A percentile compares a stretch with the other conserved stretches of the same genome.
These are phyloP conservation scores for Pegoplata infirma DNA, from an alignment of 2,888 invertebrate genomes.

Conservation along the genomic window DNA sequence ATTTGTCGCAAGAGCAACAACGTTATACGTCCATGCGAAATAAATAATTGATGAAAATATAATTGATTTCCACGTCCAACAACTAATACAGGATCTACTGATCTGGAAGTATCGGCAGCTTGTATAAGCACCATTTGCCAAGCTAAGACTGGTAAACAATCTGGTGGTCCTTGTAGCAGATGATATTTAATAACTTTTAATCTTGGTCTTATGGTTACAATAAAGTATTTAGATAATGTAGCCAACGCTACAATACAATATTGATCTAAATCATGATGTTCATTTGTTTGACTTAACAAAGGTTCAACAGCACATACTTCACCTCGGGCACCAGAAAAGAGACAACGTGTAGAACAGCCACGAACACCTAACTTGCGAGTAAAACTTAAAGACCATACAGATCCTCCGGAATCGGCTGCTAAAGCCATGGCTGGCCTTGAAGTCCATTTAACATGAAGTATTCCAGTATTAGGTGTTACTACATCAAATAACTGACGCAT, in stretches of 20 bases:
- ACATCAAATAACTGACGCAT: slow-evolving; percentile 87
- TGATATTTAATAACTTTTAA: slow-evolving; percentile 89
- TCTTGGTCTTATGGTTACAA: slow-evolving; percentile 87
- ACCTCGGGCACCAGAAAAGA: slow-evolving; percentile 98
- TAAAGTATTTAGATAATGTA: slow-evolving; percentile 89
- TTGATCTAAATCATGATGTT: slow-evolving; percentile 84
- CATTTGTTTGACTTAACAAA: slow-evolving; percentile 78
- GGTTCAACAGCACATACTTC: slow-evolving; percentile 91
- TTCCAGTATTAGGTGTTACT: slow-evolving; percentile 90
- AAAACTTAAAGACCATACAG: slow-evolving; percentile 95
- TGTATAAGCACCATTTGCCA: slow-evolving; percentile 95
- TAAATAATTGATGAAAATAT: slow-evolving; percentile 87
- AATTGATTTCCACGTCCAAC: slow-evolving; percentile 91
- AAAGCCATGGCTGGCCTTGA: slow-evolving; percentile 86
- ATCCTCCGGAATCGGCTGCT: slow-evolving; percentile 95
- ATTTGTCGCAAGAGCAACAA: slow-evolving; percentile 85
- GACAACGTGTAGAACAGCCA: slow-evolving; percentile 92
- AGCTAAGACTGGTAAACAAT: slow-evolving; percentile 91
- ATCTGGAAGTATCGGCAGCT: slow-evolving; percentile 82
- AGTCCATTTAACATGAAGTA: slow-evolving; percentile 84
- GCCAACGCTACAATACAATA: slow-evolving; percentile 93
- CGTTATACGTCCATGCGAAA: slow-evolving; percentile 80
- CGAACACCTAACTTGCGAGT: slow-evolving; percentile 92
- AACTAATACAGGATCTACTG: slow-evolving; percentile 91
- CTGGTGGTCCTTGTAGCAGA: slow-evolving; percentile 85